Evolutionary conservation across 2,797 vertebrate genomes (phyloP), one percentile per base, ranked within the genome.

Genomic region (Chromobotia macracanthus): DNA sequence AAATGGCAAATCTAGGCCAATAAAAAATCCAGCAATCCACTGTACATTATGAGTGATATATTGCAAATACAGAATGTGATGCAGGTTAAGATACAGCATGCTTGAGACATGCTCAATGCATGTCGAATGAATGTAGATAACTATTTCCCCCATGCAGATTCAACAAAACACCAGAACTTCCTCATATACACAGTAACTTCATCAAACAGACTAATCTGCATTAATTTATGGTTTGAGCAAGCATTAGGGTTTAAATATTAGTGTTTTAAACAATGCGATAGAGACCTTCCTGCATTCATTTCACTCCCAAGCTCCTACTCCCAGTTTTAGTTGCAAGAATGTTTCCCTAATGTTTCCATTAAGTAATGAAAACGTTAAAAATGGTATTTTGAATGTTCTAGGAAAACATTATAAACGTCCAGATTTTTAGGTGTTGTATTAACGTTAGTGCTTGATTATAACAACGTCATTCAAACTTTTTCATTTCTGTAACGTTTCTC

Each of bases 241-340:
- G 31, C 60, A 65, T 53, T 44, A 53, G 3, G 18, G 58, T 11
- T 64, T 64, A 72, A 44, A 64, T 64, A 79, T 53, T 71, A 72
- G 12, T 64, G 16, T 21, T 50, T 15, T 35, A 65, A 65, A 6
- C 60, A 79, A 55, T 7, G 6, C 48, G 41, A 28, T 21, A 44
- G 19, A 58, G 12, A 48, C 21, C 16, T 41, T 8, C 38, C 44
- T 31, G 25, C 16, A 70, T 48, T 10, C 13, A 51, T 77, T 23
- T 69, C 18, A 35, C 19, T 53, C 11, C 38, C 38, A 38, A 38
- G 8, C 5, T n/a, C n/a, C n/a, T n/a, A n/a, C n/a, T n/a, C n/a
- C n/a, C n/a, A n/a, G n/a, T n/a, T n/a, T n/a, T n/a, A n/a, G 9
- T 38, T 38, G 5, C 10, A 41, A 9, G 2, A 41, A 9, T 8